Conservation (phyloP, 2,888 invertebrate species). For the Ectropis crepuscularia region DNA sequence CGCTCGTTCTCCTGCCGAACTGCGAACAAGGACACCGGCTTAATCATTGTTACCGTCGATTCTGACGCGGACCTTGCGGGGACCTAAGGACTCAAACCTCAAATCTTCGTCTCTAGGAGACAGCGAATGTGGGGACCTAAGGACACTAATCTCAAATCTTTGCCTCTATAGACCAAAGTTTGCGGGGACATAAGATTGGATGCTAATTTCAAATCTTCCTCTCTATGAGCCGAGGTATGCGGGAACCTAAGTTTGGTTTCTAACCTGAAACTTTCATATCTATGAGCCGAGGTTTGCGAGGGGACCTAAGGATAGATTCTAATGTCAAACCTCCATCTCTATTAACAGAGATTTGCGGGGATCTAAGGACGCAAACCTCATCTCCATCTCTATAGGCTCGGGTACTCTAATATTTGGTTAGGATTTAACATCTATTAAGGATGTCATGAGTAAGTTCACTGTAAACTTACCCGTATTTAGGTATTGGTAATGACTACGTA, state of each 20-base stretch:
- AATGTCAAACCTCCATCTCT: no score
- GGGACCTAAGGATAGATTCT: no score
- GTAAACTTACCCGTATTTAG: conserved; percentile 24
- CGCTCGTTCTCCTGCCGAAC: conserved; percentile 96
- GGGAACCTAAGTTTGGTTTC: conserved; percentile 30
- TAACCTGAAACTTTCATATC: no score
- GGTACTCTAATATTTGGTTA: conserved; percentile 33
- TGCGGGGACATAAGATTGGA: no score
- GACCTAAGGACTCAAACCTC: conserved; percentile 26
- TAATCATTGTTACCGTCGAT: conserved; percentile 58
- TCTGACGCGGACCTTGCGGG: conserved; percentile 48
- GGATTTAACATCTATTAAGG: conserved; percentile 19
- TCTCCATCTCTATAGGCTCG: conserved; percentile 20
- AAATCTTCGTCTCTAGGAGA: neutral
- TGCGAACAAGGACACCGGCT: conserved; percentile 83
- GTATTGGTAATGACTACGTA: conserved; percentile 27
- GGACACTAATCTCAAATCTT: no score
- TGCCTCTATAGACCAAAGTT: no score
- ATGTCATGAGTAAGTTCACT: conserved; percentile 25
- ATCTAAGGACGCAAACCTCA: conserved; percentile 23
- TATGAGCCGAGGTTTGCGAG: no score
- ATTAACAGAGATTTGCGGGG: conserved; percentile 38
- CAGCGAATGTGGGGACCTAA: no score
- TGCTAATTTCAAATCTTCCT: no score
- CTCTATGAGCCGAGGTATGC: conserved; percentile 35